Percentiles rank a stretch among this genome's conserved stretches.
These are phyloP conservation scores for Nephila pilipes DNA, from an alignment of 1,140 invertebrate species.

Conservation along the genomic window DNA sequence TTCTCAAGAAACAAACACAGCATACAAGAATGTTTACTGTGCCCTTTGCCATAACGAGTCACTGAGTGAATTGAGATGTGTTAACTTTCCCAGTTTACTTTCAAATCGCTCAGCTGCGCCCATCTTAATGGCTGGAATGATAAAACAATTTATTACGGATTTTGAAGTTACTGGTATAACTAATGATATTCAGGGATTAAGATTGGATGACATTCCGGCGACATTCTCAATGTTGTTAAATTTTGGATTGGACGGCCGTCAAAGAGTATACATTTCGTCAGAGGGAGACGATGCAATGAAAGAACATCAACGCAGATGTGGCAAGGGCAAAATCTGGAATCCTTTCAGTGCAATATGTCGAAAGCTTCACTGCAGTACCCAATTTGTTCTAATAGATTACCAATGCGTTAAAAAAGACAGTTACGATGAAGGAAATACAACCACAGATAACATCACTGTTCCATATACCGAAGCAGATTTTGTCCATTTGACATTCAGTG, in stretches of 20 bases:
- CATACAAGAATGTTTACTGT: conserved; percentile 77
- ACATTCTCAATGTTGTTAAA: conserved; percentile 77
- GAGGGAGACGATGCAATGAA: conserved; percentile 61
- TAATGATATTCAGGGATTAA: conserved; percentile 34
- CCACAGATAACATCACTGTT: background rate
- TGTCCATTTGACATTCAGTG: conserved; percentile 57
- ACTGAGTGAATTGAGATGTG: conserved; percentile 33
- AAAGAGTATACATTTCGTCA: conserved; percentile 73
- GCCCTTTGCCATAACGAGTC: conserved; percentile 56
- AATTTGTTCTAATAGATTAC: conserved; percentile 74
- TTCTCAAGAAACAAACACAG: background rate
- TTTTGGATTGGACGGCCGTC: conserved; percentile 76
- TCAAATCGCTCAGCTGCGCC: background rate
- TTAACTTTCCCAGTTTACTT: background rate
- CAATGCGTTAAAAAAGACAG: conserved; percentile 68
- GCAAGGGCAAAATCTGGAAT: conserved; percentile 67
- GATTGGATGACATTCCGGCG: conserved; percentile 74
- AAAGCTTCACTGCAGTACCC: conserved; percentile 72
- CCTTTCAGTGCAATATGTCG: conserved; percentile 76
- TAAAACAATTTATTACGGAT: background rate
- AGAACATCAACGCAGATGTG: conserved; percentile 55
- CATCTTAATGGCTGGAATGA: background rate
- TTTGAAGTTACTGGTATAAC: conserved; percentile 40
- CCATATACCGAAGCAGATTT: conserved; percentile 32
- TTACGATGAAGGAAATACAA: background rate